These are phyloP conservation scores for Sporophila hypoxantha DNA, from an alignment of 2,113 vertebrate genomes.

Conservation along the genomic window DNA sequence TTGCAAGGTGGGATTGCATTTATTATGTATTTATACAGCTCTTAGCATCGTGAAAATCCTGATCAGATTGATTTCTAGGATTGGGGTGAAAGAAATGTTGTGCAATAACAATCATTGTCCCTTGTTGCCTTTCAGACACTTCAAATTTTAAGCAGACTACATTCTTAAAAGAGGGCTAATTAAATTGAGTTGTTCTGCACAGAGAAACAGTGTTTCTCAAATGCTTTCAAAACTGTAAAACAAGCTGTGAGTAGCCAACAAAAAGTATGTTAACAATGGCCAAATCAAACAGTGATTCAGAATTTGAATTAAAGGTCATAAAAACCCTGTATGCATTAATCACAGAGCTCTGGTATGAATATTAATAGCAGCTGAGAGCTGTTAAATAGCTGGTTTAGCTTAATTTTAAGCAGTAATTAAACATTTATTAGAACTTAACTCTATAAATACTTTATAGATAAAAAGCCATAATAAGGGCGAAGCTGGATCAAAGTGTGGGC, in stretches of 20 bases:
- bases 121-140: not conserved
- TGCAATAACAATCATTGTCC: slow-evolving; percentile 1
- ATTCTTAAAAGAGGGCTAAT: slow-evolving; percentile 17
- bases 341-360: slow-evolving; percentile 30
- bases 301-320: slow-evolving; percentile 56
- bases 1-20: not conserved
- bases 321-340: slow-evolving; percentile 47
- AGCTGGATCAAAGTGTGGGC: not conserved
- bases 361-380: slow-evolving; percentile 40
- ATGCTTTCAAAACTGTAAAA: slow-evolving; percentile 42
- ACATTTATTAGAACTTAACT: slow-evolving; percentile 35
- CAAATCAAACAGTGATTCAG: slow-evolving; percentile 59
- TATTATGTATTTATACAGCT: not conserved
- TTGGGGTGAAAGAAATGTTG: not conserved
- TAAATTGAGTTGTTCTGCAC: slow-evolving; percentile 16
- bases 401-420: slow-evolving; percentile 43
- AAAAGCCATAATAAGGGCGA: not conserved
- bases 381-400: slow-evolving; percentile 19
- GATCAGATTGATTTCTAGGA: slow-evolving; percentile 23
- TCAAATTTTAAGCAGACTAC: not conserved
- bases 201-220: slow-evolving; percentile 35
- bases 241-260: slow-evolving; percentile 35
- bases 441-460: not conserved
- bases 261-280: slow-evolving; percentile 41
- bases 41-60: not conserved